phyloP scores from a whole-genome alignment of 1,140 invertebrate genomes.

The Drosophila serrata region DNA sequence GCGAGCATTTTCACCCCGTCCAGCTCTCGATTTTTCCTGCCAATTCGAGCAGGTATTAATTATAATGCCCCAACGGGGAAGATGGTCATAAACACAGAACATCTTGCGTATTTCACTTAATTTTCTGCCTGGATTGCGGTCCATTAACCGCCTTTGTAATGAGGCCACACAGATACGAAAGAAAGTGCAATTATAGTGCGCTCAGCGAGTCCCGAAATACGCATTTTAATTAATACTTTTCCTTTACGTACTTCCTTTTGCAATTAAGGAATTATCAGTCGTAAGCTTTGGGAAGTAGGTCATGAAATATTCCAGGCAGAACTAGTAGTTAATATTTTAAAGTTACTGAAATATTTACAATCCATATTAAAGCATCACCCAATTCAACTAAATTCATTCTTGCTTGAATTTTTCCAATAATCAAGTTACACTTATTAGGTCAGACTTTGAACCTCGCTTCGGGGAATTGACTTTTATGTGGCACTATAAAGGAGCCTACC shows the following conservation, averaged over 20 bases:
- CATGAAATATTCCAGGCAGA: neutral
- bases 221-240: constrained; percentile 46
- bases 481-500: constrained; percentile 9
- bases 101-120: constrained; percentile 47
- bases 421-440: constrained; percentile 44
- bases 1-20: constrained; percentile 20
- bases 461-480: constrained; percentile 43
- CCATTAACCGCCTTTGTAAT: constrained; percentile 33
- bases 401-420: constrained; percentile 21
- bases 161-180: constrained; percentile 12
- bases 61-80: constrained; percentile 23
- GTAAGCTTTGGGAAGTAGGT: neutral
- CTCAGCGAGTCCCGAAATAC: neutral
- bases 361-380: neutral
- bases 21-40: neutral
- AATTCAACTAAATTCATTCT: neutral
- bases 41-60: constrained; percentile 59
- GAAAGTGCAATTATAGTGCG: constrained; percentile 46
- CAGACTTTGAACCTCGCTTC: constrained; percentile 34
- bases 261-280: neutral
- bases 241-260: neutral
- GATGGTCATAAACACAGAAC: constrained; percentile 31
- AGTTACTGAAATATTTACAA: neutral
- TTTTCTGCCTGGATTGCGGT: constrained; percentile 60
- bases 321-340: neutral